Evolutionary conservation across 2,888 invertebrate species (phyloP), one percentile per base, ranked within the genome.

Genomic region (Drosophila robusta): DNA sequence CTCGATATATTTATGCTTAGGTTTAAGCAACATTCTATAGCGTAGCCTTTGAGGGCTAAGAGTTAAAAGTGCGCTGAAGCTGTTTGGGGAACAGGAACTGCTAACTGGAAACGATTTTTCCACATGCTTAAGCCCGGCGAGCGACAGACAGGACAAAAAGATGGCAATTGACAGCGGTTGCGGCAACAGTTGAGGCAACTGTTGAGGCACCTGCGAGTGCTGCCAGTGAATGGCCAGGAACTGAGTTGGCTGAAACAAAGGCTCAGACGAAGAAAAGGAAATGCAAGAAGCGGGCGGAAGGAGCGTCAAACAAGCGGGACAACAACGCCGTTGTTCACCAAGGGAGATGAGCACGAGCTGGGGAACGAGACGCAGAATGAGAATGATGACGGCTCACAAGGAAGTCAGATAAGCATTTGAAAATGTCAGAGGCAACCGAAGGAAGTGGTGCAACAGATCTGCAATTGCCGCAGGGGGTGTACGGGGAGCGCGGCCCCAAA

Each of bases 71-170:
- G 41, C 38, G 57, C 18, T 50, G 56, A 54, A 45, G 14, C 50
- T 18, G 45, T 18, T 3, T 9, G 26, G 41, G 67, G 12, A 56
- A 74, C 68, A 86, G 82, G 82, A 82, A 75, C 57, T 56, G 63
- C 49, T 44, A 78, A 84, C 76, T 87, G 87, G 89, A 89, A 89
- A 85, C 89, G 80, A 85, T 86, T 90, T 83, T 86, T 89, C 90
- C 90, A 72, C 77, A 74, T 81, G 83, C 75, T 76, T 87, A 83
- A 75, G 46, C 79, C 63, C 65, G 24, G 60, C 45, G 18, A 75
- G 55, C 55, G 46, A 38, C 49, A 26, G 34, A 52, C 62, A 64
- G 56, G 63, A 47, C 68, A 70, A 64, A 80, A 84, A 69, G 61
- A 72, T 68, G 78, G 76, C 86, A 89, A 80, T 89, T 78, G 80